A percentile compares a stretch with the other conserved stretches of the same genome.
These are phyloP conservation scores for Leptinotarsa defecta DNA, from an alignment of 1,140 invertebrate genomes.

Conservation along the genomic window DNA sequence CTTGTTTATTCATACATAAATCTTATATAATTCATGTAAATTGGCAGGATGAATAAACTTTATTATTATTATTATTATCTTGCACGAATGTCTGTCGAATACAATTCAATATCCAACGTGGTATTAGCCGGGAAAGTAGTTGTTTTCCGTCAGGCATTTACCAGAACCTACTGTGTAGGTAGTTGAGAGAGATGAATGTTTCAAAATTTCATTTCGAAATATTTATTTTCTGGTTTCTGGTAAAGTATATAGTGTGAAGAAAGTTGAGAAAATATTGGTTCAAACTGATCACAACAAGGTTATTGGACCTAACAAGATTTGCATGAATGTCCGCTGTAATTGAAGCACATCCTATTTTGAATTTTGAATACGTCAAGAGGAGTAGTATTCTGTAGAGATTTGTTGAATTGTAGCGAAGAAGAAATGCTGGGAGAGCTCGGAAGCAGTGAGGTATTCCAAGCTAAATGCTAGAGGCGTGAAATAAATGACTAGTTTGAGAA, in stretches of 20 bases:
- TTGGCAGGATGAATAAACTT: no score
- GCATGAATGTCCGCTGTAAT: not conserved
- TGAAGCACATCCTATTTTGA: not conserved
- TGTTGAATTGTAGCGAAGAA: not conserved
- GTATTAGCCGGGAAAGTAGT: no score
- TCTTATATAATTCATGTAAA: no score
- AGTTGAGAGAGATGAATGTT: no score
- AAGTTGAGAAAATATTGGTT: not conserved
- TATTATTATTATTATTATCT: no score
- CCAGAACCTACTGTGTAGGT: no score
- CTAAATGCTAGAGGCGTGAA: not conserved
- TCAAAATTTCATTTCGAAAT: no score
- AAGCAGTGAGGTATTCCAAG: not conserved
- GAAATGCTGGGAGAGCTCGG: not conserved
- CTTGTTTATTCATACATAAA: no score
- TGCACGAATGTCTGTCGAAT: no score
- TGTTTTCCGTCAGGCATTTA: no score
- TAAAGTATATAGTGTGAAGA: not conserved
- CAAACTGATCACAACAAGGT: not conserved
- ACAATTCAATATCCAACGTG: no score
- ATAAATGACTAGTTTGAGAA: not conserved
- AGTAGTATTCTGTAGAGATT: not conserved
- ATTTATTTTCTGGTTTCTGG: not conserved
- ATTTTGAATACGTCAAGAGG: not conserved
- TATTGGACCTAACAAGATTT: not conserved